Evolutionary conservation across 2,113 vertebrate species (phyloP), one percentile per base, ranked within the genome.

Genomic region (Scomber japonicus): DNA sequence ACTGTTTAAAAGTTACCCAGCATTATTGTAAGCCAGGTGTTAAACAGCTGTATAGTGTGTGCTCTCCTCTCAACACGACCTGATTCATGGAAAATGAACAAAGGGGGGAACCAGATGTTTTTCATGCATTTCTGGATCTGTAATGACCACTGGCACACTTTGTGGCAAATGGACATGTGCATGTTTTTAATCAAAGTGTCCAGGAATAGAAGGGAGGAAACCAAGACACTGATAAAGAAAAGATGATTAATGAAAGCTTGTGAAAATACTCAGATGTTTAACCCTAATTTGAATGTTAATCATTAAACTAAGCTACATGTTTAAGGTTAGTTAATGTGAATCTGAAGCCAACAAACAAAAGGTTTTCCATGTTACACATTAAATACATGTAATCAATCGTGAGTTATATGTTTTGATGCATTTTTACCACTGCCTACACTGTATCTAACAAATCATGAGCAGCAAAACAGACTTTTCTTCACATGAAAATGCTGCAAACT

Each of bases 101-200:
- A 12, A 46, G 3, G 50, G 6, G 64, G 61, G 60, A 68, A 35
- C 31, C 74, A 72, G 60, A 21, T 82, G 80, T 46, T 73, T 56
- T 71, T 57, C 15, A 78, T 51, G 45, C 55, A 51, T 69, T 17
- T 73, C 35, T 61, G 31, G 48, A 77, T 19, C 35, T 16, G 49
- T 59, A 60, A 30, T 69, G 74, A 71, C 59, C 62, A 40, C 35
- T 53, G 67, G 70, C 54, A 44, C 40, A 56, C 27, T 56, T 70
- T 55, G 49, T 59, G 17, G 72, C 71, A 59, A 55, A 51, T 46
- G 12, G 19, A 82, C 65, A 16, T 2, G 1, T 6, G 7, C 19
- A 46, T 57, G 66, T 75, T 85, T 85, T 78, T 64, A 79, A 81
- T 77, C 70, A 64, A n/a, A 0, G 0, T 3, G 40, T 53, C 8